Conservation (phyloP, 1,140 invertebrate species). For the Leptinotarsa defecta region DNA sequence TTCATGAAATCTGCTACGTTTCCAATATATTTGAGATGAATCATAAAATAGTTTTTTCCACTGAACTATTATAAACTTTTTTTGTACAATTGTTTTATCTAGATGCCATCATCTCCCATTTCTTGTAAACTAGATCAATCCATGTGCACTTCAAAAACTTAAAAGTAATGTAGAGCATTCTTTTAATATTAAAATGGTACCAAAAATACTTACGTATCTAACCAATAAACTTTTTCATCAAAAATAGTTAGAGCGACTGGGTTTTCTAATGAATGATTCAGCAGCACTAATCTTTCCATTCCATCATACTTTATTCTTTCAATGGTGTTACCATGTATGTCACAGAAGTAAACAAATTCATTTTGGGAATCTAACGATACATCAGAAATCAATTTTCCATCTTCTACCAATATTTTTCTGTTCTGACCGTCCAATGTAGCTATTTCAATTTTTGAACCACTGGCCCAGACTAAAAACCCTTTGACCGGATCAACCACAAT, state of each 20-base stretch:
- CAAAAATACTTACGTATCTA: constrained; percentile 65
- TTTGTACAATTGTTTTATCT: too few species aligned
- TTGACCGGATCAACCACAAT: constrained; percentile 68
- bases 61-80: too few species aligned
- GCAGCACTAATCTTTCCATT: constrained; percentile 64
- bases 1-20: too few species aligned
- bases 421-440: constrained; percentile 65
- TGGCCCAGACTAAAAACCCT: constrained; percentile 70
- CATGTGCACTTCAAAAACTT: neutral
- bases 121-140: too few species aligned
- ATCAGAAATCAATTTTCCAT: constrained; percentile 61
- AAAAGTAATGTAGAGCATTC: constrained; percentile 3
- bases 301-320: constrained; percentile 81
- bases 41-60: too few species aligned
- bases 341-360: constrained; percentile 83
- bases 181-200: neutral
- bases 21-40: too few species aligned
- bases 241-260: constrained; percentile 77
- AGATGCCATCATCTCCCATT: too few species aligned
- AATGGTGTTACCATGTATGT: constrained; percentile 81
- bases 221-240: constrained; percentile 84
- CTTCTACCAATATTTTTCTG: constrained; percentile 60
- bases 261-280: constrained; percentile 75
- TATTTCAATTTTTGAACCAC: constrained; percentile 63
- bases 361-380: constrained; percentile 62